Evolutionary conservation across 1,140 invertebrate genomes (phyloP), one percentile per base, ranked within the genome.

Genomic region (Drosophila neocordata): DNA sequence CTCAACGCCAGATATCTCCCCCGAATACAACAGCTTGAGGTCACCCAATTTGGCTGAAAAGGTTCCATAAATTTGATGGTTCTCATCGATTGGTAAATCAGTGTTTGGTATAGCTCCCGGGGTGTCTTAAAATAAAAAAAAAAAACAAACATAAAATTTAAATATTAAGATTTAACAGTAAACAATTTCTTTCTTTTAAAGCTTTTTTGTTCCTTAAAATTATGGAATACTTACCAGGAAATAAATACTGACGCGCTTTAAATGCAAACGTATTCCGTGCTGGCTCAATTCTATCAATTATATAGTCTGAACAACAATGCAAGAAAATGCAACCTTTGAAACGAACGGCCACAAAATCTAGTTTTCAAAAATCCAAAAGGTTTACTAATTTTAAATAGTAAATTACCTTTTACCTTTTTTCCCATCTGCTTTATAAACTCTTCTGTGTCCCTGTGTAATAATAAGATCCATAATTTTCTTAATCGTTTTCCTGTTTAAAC

Each of bases 21-120:
- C 22, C 8, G 73, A 37, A 20, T 75, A 75, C 1, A 75, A n/a
- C 22, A 75, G 15, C 4, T 65, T 35, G 11, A 74, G 37, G 3
- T 53, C 15, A 7, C 56, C 71, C 18, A 76, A 1, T 11, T 13
- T 59, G 4, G 73, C 73, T 0, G 70, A 13, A 20, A 76, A 69
- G 2, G 37, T 55, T 13, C 65, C 73, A 11, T 64, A 68, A 1
- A 51, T 9, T 41, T 69, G 65, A 2, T 12, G 11, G 5, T 52
- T 59, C 6, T 38, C n/a, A 69, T 76, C 48, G 7, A 76, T 15
- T 1, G 48, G 18, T 0, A 8, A 2, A 7, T 52, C 15, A 11
- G 13, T 20, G 9, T 52, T 34, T 6, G 66, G 60, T 2, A 2
- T 18, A 35, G 15, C 20, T 4, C 52, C 66, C 0, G 27, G 56